phyloP scores from a whole-genome alignment of 2,888 invertebrate genomes.

The Trilocha varians region DNA sequence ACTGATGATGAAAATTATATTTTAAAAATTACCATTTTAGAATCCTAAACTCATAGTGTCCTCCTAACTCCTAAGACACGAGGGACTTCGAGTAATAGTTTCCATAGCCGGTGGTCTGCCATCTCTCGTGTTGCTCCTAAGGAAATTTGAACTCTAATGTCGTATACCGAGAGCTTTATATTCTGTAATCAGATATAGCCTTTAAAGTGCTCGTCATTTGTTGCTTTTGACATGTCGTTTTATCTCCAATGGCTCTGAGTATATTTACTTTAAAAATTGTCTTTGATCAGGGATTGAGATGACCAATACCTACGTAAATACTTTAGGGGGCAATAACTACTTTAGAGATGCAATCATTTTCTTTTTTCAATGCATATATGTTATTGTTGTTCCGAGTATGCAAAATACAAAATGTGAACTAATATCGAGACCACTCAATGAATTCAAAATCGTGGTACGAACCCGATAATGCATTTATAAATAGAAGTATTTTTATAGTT shows the following conservation, averaged over 20 bases:
- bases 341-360: background rate
- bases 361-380: background rate
- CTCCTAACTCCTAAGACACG: slow-evolving; percentile 22
- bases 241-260: slow-evolving; percentile 26
- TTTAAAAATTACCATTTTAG: background rate
- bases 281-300: slow-evolving; percentile 22
- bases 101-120: slow-evolving; percentile 30
- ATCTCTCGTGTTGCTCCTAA: slow-evolving; percentile 23
- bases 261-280: slow-evolving; percentile 20
- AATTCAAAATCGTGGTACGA: too few species aligned
- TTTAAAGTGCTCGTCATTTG: slow-evolving; percentile 32
- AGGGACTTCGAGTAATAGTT: slow-evolving; percentile 47
- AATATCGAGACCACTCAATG: too few species aligned
- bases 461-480: too few species aligned
- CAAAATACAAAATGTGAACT: too few species aligned
- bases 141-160: slow-evolving; percentile 30
- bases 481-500: too few species aligned
- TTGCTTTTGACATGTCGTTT: slow-evolving; percentile 48
- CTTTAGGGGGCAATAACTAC: background rate
- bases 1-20: too few species aligned
- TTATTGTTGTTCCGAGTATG: too few species aligned
- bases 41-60: slow-evolving; percentile 7
- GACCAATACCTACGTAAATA: background rate
- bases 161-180: slow-evolving; percentile 27
- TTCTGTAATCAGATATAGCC: slow-evolving; percentile 22